Evolutionary conservation across 1,140 invertebrate genomes (phyloP).

Genomic region (Cyclina sinensis): DNA sequence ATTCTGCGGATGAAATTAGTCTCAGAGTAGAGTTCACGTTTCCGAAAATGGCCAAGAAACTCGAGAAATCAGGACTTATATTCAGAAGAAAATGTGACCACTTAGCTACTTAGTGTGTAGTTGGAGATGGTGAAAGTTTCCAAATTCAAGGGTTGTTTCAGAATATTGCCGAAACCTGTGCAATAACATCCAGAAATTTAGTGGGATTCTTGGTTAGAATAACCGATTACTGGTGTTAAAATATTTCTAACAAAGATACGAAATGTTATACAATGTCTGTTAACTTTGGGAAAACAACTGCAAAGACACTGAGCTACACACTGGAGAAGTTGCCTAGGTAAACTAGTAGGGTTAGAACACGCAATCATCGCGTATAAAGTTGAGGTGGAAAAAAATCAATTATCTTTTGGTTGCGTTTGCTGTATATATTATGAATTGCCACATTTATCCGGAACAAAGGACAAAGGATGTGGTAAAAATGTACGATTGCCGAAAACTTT

Average conservation of each 20-base stretch:
- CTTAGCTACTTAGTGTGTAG: conserved; percentile 61
- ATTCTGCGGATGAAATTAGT: conserved; percentile 26
- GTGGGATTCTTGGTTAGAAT: background rate
- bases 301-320: background rate
- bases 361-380: background rate
- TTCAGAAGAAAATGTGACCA: conserved; percentile 52
- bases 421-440: background rate
- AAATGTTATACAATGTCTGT: conserved; percentile 1
- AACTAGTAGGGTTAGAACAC: background rate
- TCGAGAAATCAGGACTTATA: background rate
- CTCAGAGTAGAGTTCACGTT: conserved; percentile 36
- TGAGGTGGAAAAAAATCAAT: background rate
- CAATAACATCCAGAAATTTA: background rate
- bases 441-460: background rate
- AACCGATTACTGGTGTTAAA: no score
- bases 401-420: background rate
- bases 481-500: conserved; percentile 1
- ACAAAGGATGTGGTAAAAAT: background rate
- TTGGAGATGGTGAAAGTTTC: conserved; percentile 37
- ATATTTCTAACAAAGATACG: background rate
- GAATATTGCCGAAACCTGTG: background rate
- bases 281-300: background rate
- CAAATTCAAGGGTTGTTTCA: conserved; percentile 35
- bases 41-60: background rate
- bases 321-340: background rate